Percentiles rank a stretch among this genome's conserved stretches.
phyloP scores from a whole-genome alignment of 30 jellyfish, hydroid and myxozoan species.

The Mastigias papua region DNA sequence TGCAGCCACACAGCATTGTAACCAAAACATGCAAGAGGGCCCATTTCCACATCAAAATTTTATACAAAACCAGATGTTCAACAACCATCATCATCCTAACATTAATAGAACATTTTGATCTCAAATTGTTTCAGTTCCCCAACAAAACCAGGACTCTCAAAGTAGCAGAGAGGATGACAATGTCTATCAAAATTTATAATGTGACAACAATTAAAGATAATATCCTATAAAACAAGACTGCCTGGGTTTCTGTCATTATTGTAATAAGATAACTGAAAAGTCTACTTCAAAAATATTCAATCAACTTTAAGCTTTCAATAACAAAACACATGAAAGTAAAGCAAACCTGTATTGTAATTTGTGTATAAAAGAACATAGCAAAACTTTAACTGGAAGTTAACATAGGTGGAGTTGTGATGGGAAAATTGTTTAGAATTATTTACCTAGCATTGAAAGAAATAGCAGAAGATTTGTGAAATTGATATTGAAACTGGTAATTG shows the following conservation, averaged over 20 bases:
- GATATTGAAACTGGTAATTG: not conserved
- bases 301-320: not conserved
- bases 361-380: no score
- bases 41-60: not conserved
- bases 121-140: slow-evolving; percentile 3
- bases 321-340: not conserved
- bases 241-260: not conserved
- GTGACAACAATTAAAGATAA: not conserved
- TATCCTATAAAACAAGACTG: not conserved
- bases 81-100: not conserved
- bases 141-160: slow-evolving; percentile 7
- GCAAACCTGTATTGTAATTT: not conserved
- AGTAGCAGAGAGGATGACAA: not conserved
- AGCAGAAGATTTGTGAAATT: not conserved
- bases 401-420: not conserved
- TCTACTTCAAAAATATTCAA: not conserved
- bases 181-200: slow-evolving; percentile 2
- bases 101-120: not conserved
- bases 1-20: slow-evolving; percentile 1
- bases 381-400: not conserved
- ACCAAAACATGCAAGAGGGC: not conserved
- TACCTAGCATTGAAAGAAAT: not conserved
- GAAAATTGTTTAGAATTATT: not conserved
- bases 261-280: not conserved
- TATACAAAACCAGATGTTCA: not conserved